Percentiles rank a stretch among this genome's conserved stretches.
Conservation (phyloP, 2,113 vertebrate genomes). For the Synodontis membranacea region DNA sequence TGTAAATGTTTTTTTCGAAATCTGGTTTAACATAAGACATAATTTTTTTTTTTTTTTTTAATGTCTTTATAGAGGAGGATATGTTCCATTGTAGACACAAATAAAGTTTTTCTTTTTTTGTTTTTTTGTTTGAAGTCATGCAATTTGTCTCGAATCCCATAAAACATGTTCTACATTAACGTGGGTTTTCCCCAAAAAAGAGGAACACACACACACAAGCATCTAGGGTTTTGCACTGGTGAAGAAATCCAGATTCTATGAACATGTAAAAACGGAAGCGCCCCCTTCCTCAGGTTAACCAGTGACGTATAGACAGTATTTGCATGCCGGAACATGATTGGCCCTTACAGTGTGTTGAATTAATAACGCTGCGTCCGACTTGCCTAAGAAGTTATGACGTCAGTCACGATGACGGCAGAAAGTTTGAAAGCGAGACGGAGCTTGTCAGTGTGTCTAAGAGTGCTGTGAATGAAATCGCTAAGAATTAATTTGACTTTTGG, state of each 20-base stretch:
- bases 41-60: too few relatives aligned
- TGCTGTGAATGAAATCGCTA: not conserved
- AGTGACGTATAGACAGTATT: not conserved
- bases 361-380: not conserved
- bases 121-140: too few relatives aligned
- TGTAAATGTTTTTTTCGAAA: too few relatives aligned
- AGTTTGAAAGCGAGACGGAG: not conserved
- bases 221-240: not conserved
- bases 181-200: not conserved
- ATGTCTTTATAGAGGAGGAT: too few relatives aligned
- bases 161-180: too few relatives aligned
- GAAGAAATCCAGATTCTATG: not conserved
- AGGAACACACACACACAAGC: not conserved
- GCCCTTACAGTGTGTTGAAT: not conserved
- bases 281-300: not conserved
- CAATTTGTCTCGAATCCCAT: too few relatives aligned
- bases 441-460: not conserved
- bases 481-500: too few relatives aligned
- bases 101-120: too few relatives aligned
- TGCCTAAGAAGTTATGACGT: too few relatives aligned
- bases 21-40: too few relatives aligned
- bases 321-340: not conserved
- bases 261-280: not conserved
- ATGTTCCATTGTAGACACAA: too few relatives aligned
- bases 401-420: not conserved